A percentile compares a stretch with the other conserved stretches of the same genome.
phyloP scores from a whole-genome alignment of 2,888 invertebrate species.

The Abrostola tripartita region DNA sequence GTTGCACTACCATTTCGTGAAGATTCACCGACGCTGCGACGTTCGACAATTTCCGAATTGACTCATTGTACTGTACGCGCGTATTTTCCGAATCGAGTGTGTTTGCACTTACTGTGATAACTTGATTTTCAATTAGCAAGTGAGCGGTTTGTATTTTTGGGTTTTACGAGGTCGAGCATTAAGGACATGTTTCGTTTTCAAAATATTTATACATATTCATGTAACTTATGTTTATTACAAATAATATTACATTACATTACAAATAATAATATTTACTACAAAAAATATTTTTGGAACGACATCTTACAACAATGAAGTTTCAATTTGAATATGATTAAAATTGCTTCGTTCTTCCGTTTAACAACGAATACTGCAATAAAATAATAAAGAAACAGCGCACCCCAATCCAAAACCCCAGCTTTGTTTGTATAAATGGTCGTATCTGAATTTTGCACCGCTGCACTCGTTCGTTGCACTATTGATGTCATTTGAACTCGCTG shows the following conservation, averaged over 20 bases:
- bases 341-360: not conserved
- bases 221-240: too few species aligned
- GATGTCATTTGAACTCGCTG: slow-evolving; percentile 51
- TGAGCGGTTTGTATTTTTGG: slow-evolving; percentile 17
- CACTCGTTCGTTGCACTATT: slow-evolving; percentile 54
- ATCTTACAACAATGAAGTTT: too few species aligned
- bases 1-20: slow-evolving; percentile 62
- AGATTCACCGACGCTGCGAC: slow-evolving; percentile 56
- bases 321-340: too few species aligned
- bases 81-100: slow-evolving; percentile 46
- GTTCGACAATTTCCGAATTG: slow-evolving; percentile 63
- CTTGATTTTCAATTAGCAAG: slow-evolving; percentile 46
- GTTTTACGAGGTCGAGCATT: slow-evolving; percentile 17
- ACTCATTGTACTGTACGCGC: slow-evolving; percentile 49
- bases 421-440: slow-evolving; percentile 31
- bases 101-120: slow-evolving; percentile 49
- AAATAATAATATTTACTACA: too few species aligned
- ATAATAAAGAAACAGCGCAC: slow-evolving; percentile 14
- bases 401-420: slow-evolving; percentile 23
- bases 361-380: slow-evolving; percentile 8
- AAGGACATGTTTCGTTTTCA: not conserved
- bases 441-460: slow-evolving; percentile 47
- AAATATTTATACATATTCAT: too few species aligned
- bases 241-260: too few species aligned
- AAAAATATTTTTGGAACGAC: too few species aligned